These are phyloP conservation scores for Sebastes oblongus DNA, from an alignment of 2,797 vertebrate genomes.

Conservation along the genomic window DNA sequence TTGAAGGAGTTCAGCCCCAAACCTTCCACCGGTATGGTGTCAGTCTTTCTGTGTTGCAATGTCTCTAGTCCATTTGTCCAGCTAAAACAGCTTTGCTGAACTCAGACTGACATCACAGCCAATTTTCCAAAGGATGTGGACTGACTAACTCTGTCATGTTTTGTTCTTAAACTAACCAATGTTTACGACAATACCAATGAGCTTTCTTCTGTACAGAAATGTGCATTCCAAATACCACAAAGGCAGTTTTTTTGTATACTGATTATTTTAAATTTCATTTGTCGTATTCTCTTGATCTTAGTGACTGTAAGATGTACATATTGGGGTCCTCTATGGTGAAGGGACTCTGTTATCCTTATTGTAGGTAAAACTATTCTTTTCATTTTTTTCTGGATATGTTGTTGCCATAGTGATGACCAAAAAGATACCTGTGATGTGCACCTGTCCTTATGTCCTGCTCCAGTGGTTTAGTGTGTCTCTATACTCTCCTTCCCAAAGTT, in stretches of 20 bases:
- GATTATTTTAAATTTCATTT: constrained; percentile 69
- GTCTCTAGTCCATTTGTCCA: constrained; percentile 65
- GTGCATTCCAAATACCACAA: constrained; percentile 89
- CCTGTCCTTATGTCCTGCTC: constrained; percentile 87
- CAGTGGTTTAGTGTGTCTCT: constrained; percentile 83
- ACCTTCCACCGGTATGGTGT: constrained; percentile 62
- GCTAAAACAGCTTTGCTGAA: constrained; percentile 61
- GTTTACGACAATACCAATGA: constrained; percentile 91
- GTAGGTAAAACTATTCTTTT: constrained; percentile 80
- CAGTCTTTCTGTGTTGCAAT: constrained; percentile 65
- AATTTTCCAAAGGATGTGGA: constrained; percentile 84
- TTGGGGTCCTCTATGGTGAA: constrained; percentile 77
- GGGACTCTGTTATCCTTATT: constrained; percentile 80
- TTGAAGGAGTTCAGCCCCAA: constrained; percentile 77
- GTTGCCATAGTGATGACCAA: constrained; percentile 89
- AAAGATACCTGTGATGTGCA: constrained; percentile 89
- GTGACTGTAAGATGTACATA: constrained; percentile 84
- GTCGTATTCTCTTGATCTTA: constrained; percentile 77
- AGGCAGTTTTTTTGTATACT: constrained; percentile 80
- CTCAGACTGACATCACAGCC: constrained; percentile 65
- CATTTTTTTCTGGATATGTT: constrained; percentile 82
- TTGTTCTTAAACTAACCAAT: constrained; percentile 85
- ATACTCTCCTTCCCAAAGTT: constrained; percentile 74
- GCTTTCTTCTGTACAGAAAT: constrained; percentile 89
- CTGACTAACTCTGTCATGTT: constrained; percentile 72